A percentile compares a stretch with the other conserved stretches of the same genome.
Conservation (phyloP, 2,888 invertebrate species). For the Augiades crinisus region DNA sequence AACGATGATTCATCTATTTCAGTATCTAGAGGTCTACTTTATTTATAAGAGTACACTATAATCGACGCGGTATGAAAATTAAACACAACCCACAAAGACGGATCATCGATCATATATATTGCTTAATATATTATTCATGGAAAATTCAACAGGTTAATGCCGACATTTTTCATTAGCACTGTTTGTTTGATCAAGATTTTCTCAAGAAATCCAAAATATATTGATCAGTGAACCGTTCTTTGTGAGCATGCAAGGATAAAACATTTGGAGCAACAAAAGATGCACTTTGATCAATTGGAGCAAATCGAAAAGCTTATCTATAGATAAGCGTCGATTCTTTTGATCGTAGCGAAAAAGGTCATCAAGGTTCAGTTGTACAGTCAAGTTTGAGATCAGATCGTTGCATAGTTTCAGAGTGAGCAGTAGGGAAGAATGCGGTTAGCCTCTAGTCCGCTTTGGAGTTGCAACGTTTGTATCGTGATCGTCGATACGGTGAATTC, state of each 20-base stretch:
- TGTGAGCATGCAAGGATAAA: neutral
- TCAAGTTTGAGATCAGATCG: neutral
- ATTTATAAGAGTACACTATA: neutral
- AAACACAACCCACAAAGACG: neutral
- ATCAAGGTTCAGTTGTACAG: neutral
- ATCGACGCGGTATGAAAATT: slow-evolving; percentile 1
- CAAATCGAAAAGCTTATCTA: too few relatives aligned
- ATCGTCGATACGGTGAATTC: too few relatives aligned
- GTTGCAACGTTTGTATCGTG: too few relatives aligned
- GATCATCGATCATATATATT: neutral
- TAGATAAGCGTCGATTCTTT: too few relatives aligned
- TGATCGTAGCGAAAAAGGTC: neutral
- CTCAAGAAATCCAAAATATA: neutral
- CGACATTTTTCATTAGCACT: neutral
- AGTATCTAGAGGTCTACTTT: neutral
- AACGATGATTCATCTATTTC: neutral
- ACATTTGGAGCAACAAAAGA: neutral
- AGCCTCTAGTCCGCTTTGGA: too few relatives aligned
- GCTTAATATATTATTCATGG: neutral
- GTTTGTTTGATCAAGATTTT: neutral
- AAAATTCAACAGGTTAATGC: neutral
- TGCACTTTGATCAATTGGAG: neutral
- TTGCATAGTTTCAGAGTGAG: too few relatives aligned
- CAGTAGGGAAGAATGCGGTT: too few relatives aligned
- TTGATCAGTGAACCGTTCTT: neutral